Evolutionary conservation across 1,140 invertebrate genomes (phyloP), one percentile per base, ranked within the genome.

Genomic region (Aphidius ervi): DNA sequence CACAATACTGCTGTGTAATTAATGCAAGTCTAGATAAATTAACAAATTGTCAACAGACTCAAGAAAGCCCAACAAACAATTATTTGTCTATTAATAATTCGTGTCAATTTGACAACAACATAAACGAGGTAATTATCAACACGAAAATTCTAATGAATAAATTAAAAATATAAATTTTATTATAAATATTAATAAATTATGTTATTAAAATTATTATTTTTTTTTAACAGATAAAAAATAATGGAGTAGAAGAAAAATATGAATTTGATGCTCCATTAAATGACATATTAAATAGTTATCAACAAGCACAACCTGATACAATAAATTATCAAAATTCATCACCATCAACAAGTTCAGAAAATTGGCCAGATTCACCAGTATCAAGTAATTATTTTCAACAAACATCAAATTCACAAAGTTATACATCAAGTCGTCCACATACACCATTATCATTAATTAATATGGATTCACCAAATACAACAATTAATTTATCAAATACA

Each of bases 1-100:
- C 58, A 40, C 59, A 70, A 3, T 69, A 64, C 52, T 64, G 67
- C 7, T 61, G 70, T 42, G 68, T 66, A 46, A 50, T 75, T 31
- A 67, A 70, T 45, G 55, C 67, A 4, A 70, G 66, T 39, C 56
- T 74, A 5, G 68, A 74, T n/a, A 55, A 63, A 31, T 20, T 72
- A 7, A 61, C 62, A 23, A 56, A 61, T 39, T 37, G 20, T 23
- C 47, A 50, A 49, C 42, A 56, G 8, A 45, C 9, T 20, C 41
- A 58, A 31, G 40, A 7, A 16, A 39, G 4, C 4, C 1, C 1
- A 31, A 4, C 2, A 31, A 31, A 31, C 2, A 31, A 31, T 31
- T 16, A 31, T 31, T 4, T 31, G 1, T 31, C 23, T 31, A 1
- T 31, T 31, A 31, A 31, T 31, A 31, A 31, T 4, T 31, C 23